Evolutionary conservation across 1,140 invertebrate species (phyloP), one percentile per base, ranked within the genome.

Genomic region (Holcopasites calliopsidis): DNA sequence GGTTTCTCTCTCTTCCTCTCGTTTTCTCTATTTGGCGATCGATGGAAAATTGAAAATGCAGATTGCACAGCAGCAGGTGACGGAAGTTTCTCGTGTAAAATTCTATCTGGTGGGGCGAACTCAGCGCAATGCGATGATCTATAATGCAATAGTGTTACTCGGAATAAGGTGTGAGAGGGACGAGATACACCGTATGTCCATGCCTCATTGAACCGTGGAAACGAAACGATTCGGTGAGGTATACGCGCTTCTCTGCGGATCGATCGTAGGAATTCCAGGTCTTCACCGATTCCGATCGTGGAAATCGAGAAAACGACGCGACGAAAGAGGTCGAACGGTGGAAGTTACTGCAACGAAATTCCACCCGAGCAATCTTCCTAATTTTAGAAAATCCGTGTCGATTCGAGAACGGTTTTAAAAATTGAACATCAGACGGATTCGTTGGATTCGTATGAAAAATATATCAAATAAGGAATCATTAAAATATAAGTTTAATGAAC

Each of bases 41-140:
- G 40, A 44, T 18, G 21, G n/a, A 42, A 42, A 47, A 21, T 23
- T 60, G 54, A 35, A 70, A 58, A 60, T 49, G 21, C 21, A 60
- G 55, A 71, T 71, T 58, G 33, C 31, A 26, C 7, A 11, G n/a
- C 31, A 28, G 2, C 1, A n/a, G 5, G 62, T 10, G 40, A 18
- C 66, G 55, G 54, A 49, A 71, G 42, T 49, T 47, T 60, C 54
- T 60, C 55, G 68, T 71, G 60, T 71, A 71, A 60, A 71, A 71
- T 71, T 71, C 68, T 60, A 71, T 50, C 42, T 40, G 21, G 13
- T 21, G 26, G 28, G 21, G 2, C 55, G 49, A 44, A 54, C 16
- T 35, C 13, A 49, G 49, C 54, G 42, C 31, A 49, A 71, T 44
- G 60, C 55, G 13, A 18, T 49, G 40, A 60, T 71, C 68, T 71